A percentile compares a stretch with the other conserved stretches of the same genome.
These are phyloP conservation scores for Sturnira hondurensis DNA, from an alignment of 2,113 vertebrate species.

Conservation along the genomic window DNA sequence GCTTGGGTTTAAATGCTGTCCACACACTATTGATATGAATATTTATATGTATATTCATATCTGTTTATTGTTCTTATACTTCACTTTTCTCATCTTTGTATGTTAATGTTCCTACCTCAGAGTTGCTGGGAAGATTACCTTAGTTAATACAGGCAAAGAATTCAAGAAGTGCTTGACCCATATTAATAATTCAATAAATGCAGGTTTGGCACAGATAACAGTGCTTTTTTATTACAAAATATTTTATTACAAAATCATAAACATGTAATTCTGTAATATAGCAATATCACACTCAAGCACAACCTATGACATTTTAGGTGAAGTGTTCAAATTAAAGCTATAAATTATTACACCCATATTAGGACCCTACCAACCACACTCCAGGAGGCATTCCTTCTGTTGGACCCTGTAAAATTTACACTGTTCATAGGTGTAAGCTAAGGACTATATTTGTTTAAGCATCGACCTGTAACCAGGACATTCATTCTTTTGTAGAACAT, in stretches of 20 bases:
- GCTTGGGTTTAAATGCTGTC: neutral
- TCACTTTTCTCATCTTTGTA: neutral
- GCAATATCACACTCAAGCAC: too few relatives aligned
- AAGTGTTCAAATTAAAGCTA: too few relatives aligned
- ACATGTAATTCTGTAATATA: too few relatives aligned
- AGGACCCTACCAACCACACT: too few relatives aligned
- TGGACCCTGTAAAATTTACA: neutral
- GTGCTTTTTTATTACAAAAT: too few relatives aligned
- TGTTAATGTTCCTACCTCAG: neutral
- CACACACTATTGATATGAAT: neutral
- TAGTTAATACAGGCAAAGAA: neutral
- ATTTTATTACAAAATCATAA: too few relatives aligned
- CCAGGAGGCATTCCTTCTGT: too few relatives aligned
- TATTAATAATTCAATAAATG: slow-evolving; percentile 6
- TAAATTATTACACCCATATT: too few relatives aligned
- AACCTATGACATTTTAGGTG: too few relatives aligned
- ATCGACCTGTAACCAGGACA: neutral
- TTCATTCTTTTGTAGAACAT: neutral
- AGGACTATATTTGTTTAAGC: neutral
- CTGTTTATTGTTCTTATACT: neutral
- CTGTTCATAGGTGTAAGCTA: neutral
- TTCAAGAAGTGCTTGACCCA: neutral
- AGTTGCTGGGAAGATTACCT: neutral
- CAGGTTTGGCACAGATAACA: too few relatives aligned
- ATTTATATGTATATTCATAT: too few relatives aligned